Evolutionary conservation across 35 echinoderm and acorn worm genomes (phyloP).

Genomic region (Ophioderma brevispina): DNA sequence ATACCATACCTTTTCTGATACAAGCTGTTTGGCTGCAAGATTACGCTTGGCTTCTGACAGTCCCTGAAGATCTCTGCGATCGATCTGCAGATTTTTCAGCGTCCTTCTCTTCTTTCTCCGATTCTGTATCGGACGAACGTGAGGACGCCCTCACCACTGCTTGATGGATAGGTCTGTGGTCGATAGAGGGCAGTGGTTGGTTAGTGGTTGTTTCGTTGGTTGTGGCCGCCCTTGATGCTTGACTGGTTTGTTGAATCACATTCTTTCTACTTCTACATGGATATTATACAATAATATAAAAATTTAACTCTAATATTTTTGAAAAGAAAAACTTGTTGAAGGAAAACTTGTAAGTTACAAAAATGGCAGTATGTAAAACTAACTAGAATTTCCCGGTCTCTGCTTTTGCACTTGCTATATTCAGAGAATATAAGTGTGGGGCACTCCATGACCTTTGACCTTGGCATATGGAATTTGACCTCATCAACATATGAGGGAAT

Average conservation of each 20-base stretch:
- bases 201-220: conserved; percentile 71
- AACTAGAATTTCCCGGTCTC: too few species aligned
- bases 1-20: conserved; percentile 61
- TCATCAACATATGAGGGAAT: too few species aligned
- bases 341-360: too few species aligned
- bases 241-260: conserved; percentile 37
- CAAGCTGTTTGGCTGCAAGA: conserved; percentile 64
- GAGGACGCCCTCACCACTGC: background rate
- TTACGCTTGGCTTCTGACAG: conserved; percentile 60
- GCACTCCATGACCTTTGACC: too few species aligned
- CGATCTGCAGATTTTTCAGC: conserved; percentile 43
- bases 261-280: conserved; percentile 50
- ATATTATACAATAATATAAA: background rate
- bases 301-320: too few species aligned
- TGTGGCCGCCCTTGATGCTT: conserved; percentile 28
- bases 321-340: too few species aligned
- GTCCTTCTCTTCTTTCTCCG: background rate
- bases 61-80: conserved; percentile 23
- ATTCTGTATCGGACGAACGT: conserved; percentile 32
- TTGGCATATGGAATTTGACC: too few species aligned
- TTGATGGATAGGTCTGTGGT: conserved; percentile 54
- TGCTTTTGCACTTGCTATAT: too few species aligned
- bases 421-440: too few species aligned
- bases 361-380: too few species aligned
- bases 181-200: conserved; percentile 51